phyloP scores from a whole-genome alignment of 2,888 invertebrate genomes.

The Megamerina dolium region DNA sequence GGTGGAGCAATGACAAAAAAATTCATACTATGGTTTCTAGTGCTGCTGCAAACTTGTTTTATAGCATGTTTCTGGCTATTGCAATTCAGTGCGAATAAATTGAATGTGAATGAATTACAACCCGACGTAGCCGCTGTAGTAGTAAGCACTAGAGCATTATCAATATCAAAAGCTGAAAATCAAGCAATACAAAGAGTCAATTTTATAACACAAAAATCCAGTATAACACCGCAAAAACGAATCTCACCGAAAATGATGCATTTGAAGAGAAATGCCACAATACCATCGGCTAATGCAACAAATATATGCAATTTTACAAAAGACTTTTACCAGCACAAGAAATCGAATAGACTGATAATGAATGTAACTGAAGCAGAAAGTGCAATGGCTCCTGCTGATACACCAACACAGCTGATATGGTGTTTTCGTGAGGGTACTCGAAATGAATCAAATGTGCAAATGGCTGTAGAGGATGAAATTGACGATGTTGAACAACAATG shows the following conservation, averaged over 20 bases:
- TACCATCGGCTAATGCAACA: slow-evolving; percentile 14
- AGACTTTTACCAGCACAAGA: slow-evolving; percentile 27
- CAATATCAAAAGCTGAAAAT: neutral
- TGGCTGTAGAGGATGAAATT: neutral
- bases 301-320: slow-evolving; percentile 28
- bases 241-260: no score
- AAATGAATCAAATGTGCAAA: slow-evolving; percentile 21
- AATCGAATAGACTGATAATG: slow-evolving; percentile 20
- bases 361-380: neutral
- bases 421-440: slow-evolving; percentile 38
- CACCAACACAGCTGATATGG: slow-evolving; percentile 24
- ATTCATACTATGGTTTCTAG: slow-evolving; percentile 40
- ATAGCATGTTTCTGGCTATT: slow-evolving; percentile 43
- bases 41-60: slow-evolving; percentile 41
- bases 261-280: slow-evolving; percentile 1
- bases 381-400: neutral
- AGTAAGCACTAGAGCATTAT: slow-evolving; percentile 3
- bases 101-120: neutral
- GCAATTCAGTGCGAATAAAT: slow-evolving; percentile 23
- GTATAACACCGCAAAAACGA: neutral
- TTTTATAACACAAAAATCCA: slow-evolving; percentile 21
- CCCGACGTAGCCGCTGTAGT: neutral
- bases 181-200: slow-evolving; percentile 23
- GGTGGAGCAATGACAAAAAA: slow-evolving; percentile 32
- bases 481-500: slow-evolving; percentile 43